Percentiles rank a stretch among this genome's conserved stretches.
Evolutionary conservation across 2,888 invertebrate species (phyloP).

Genomic region (Chloromyia formosa): DNA sequence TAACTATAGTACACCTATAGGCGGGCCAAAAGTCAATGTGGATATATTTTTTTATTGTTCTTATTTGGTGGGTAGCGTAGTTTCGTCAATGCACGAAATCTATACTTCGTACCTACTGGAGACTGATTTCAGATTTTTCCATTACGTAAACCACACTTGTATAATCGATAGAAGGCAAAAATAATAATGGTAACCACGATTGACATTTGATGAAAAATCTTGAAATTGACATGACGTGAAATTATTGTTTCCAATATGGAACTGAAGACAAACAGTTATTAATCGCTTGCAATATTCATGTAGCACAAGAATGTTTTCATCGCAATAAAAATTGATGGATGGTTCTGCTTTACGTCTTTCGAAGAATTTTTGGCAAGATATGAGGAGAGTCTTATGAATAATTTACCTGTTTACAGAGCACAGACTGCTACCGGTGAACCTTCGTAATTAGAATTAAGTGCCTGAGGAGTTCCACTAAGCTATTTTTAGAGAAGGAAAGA

Average conservation of each 20-base stretch:
- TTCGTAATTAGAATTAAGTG: constrained; percentile 7
- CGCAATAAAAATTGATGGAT: constrained; percentile 24
- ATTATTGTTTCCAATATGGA: not conserved
- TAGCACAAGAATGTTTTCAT: constrained; percentile 3
- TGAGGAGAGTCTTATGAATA: constrained; percentile 23
- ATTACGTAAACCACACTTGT: not conserved
- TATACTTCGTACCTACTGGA: too few relatives aligned
- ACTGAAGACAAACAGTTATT: not conserved
- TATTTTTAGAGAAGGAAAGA: too few relatives aligned
- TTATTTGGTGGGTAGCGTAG: too few relatives aligned
- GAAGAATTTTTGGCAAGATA: not conserved
- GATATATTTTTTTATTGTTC: too few relatives aligned
- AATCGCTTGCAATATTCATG: constrained; percentile 31
- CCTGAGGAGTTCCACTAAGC: too few relatives aligned
- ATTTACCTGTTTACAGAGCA: constrained; percentile 29
- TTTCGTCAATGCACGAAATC: too few relatives aligned
- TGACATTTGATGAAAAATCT: constrained; percentile 6
- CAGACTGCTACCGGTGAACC: not conserved
- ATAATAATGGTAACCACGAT: constrained; percentile 4
- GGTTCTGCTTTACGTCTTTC: not conserved
- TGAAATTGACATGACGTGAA: constrained; percentile 7
- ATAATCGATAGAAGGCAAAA: constrained; percentile 5
- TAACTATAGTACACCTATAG: too few relatives aligned
- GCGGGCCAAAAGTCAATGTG: too few relatives aligned
- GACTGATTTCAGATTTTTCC: too few relatives aligned